phyloP scores from a whole-genome alignment of 1,140 invertebrate genomes.

The Psix sp. region DNA sequence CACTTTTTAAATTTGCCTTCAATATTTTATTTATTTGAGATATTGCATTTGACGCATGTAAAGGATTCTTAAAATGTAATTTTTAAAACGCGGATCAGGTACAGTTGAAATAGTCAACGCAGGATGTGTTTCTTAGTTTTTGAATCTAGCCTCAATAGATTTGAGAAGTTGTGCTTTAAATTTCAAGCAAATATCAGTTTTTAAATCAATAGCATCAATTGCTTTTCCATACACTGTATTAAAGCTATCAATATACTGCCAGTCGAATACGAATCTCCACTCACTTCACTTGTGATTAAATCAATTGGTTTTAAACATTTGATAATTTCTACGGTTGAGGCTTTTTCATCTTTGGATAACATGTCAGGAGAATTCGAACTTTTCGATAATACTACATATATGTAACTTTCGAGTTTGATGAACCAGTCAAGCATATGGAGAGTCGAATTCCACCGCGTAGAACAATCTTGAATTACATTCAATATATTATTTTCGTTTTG shows the following conservation, averaged over 20 bases:
- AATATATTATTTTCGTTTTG: conserved; percentile 34
- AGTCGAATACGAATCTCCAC: conserved; percentile 71
- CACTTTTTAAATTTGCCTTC: conserved; percentile 56
- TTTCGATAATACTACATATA: conserved; percentile 62
- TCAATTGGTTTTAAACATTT: conserved; percentile 65
- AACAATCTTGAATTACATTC: conserved; percentile 60
- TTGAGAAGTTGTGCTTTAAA: conserved; percentile 42
- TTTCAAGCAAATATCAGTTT: conserved; percentile 49
- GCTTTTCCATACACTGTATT: conserved; percentile 66
- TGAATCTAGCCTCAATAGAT: conserved; percentile 60
- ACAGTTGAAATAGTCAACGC: conserved; percentile 9
- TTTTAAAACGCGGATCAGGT: conserved; percentile 19
- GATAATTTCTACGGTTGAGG: conserved; percentile 61
- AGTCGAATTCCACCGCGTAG: conserved; percentile 67
- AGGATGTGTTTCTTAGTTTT: conserved; percentile 2
- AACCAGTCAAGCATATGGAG: conserved; percentile 64
- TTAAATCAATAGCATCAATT: conserved; percentile 52
- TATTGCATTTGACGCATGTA: conserved; percentile 49
- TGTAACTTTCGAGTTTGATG: conserved; percentile 43
- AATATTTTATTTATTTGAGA: conserved; percentile 68
- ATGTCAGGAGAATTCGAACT: conserved; percentile 4
- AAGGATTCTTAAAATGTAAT: conserved; percentile 13
- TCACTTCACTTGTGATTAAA: conserved; percentile 71
- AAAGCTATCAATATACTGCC: conserved; percentile 72
- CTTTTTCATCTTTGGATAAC: conserved; percentile 58